Evolutionary conservation across 1,140 invertebrate species (phyloP).

Genomic region (Drosophila ficusphila): DNA sequence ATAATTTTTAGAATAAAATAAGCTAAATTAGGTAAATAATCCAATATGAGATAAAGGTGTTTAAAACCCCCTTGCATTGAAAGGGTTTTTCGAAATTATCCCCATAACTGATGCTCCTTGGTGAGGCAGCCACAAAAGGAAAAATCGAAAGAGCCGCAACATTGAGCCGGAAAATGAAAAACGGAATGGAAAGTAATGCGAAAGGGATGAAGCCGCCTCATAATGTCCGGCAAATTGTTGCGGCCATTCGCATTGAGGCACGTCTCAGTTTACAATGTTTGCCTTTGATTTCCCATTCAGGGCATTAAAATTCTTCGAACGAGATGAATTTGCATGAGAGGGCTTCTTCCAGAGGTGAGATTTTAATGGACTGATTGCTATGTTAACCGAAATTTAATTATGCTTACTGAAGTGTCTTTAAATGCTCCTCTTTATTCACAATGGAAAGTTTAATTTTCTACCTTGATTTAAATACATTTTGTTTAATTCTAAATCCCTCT

Average conservation of each 20-base stretch:
- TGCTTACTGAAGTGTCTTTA: background rate
- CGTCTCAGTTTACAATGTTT: slow-evolving; percentile 56
- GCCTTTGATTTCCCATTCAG: slow-evolving; percentile 44
- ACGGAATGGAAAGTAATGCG: slow-evolving; percentile 50
- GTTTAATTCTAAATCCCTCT: too few relatives aligned
- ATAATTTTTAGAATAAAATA: too few relatives aligned
- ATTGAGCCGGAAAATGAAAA: slow-evolving; percentile 39
- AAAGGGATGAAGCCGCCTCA: slow-evolving; percentile 61
- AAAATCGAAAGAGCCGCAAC: slow-evolving; percentile 18
- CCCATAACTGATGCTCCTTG: slow-evolving; percentile 1
- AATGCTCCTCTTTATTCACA: too few relatives aligned
- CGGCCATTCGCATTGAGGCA: slow-evolving; percentile 45
- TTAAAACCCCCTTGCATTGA: too few relatives aligned
- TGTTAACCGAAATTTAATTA: background rate
- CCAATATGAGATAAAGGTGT: too few relatives aligned
- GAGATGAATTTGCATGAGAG: too few relatives aligned
- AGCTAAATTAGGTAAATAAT: too few relatives aligned
- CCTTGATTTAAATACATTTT: too few relatives aligned
- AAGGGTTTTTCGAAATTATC: background rate
- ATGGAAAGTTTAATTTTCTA: background rate
- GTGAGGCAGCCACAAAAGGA: background rate
- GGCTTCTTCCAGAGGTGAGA: background rate
- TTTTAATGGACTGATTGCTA: background rate
- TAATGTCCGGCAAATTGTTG: slow-evolving; percentile 62
- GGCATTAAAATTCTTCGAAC: slow-evolving; percentile 22